Evolutionary conservation across 1,140 invertebrate species (phyloP).

Genomic region (Homarus americanus): DNA sequence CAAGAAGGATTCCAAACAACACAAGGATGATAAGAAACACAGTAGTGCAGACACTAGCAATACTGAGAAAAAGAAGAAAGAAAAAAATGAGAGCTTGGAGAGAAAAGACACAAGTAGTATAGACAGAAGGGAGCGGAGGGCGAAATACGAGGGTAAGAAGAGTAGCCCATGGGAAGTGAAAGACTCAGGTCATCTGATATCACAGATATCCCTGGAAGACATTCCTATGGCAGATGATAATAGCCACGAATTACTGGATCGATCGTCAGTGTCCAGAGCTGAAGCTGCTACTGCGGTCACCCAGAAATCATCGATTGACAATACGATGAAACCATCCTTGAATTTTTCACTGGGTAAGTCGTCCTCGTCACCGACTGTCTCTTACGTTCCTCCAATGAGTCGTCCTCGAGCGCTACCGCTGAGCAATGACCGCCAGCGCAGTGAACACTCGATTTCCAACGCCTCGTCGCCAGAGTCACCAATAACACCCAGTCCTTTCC

Average conservation of each 20-base stretch:
- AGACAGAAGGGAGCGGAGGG: slow-evolving; percentile 25
- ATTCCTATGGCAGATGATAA: slow-evolving; percentile 72
- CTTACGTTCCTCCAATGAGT: neutral
- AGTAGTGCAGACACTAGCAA: neutral
- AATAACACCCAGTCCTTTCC: slow-evolving; percentile 33
- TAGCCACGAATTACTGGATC: slow-evolving; percentile 24
- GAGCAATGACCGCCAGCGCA: slow-evolving; percentile 19
- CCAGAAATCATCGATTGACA: neutral
- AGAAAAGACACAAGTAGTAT: slow-evolving; percentile 32
- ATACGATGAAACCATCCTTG: neutral
- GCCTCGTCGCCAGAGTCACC: slow-evolving; percentile 65
- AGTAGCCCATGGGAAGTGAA: slow-evolving; percentile 6
- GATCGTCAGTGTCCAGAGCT: too few relatives aligned
- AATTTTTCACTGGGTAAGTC: slow-evolving; percentile 67
- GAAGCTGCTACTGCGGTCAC: neutral
- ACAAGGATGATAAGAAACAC: slow-evolving; percentile 37
- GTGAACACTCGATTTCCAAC: slow-evolving; percentile 33
- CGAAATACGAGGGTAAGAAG: slow-evolving; percentile 29
- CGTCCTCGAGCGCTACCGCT: slow-evolving; percentile 30
- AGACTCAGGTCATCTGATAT: slow-evolving; percentile 40
- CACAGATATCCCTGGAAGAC: slow-evolving; percentile 56
- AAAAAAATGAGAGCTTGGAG: slow-evolving; percentile 3
- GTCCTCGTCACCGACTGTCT: slow-evolving; percentile 45
- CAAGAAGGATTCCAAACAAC: neutral
- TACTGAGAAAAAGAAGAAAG: slow-evolving; percentile 19